Evolutionary conservation across 92 coral and sea anemone genomes (phyloP).

Genomic region (Bergia sp.): DNA sequence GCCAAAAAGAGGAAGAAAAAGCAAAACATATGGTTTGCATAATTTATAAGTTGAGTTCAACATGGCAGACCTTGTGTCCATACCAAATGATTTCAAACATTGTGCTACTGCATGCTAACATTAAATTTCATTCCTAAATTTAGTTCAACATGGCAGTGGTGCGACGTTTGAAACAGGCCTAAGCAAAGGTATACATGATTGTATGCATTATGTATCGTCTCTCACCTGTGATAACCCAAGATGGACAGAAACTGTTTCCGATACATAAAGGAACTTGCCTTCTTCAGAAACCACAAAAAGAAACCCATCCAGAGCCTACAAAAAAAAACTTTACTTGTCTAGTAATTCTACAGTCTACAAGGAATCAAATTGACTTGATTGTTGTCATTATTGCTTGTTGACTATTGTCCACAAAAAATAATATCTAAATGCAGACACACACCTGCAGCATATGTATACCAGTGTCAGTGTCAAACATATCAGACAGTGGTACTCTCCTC

Average conservation of each 20-base stretch:
- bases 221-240: conserved; percentile 95
- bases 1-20: too few species aligned
- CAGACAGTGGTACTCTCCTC: conserved; percentile 34
- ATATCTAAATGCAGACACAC: not conserved
- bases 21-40: too few species aligned
- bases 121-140: too few species aligned
- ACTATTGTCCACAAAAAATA: not conserved
- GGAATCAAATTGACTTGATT: not conserved
- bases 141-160: too few species aligned
- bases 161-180: too few species aligned
- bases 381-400: not conserved
- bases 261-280: conserved; percentile 85
- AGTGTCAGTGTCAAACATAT: conserved; percentile 55
- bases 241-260: conserved; percentile 83
- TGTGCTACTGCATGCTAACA: too few species aligned
- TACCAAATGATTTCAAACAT: too few species aligned
- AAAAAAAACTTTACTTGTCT: not conserved
- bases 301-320: conserved; percentile 91
- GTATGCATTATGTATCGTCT: not conserved
- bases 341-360: not conserved
- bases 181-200: not conserved
- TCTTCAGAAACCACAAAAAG: conserved; percentile 79
- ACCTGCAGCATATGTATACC: conserved; percentile 64
- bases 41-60: too few species aligned
- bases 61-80: too few species aligned